Percentiles rank a stretch among this genome's conserved stretches.
Conservation (phyloP, 2,888 invertebrate species). For the Linyphia triangularis region DNA sequence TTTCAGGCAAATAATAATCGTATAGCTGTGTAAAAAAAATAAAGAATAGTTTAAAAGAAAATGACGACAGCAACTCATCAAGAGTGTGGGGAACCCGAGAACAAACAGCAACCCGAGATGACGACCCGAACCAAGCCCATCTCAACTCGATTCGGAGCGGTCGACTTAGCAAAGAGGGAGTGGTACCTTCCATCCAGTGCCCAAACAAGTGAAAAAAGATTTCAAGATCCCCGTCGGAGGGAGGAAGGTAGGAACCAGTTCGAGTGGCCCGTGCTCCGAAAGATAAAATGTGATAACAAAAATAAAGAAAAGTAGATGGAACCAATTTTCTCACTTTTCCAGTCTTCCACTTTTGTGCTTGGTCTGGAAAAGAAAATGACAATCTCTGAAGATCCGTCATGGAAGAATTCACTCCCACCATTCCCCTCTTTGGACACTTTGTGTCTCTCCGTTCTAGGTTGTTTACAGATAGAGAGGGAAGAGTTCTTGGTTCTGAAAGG, state of each 20-base stretch:
- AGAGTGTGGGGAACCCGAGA: neutral
- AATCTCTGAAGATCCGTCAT: conserved; percentile 42
- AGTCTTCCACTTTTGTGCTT: conserved; percentile 40
- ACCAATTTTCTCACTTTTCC: conserved; percentile 44
- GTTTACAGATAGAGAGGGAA: conserved; percentile 55
- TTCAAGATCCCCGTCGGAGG: neutral
- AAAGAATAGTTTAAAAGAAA: neutral
- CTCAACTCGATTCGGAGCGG: conserved; percentile 26
- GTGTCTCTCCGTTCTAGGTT: conserved; percentile 23
- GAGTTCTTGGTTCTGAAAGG: too few species aligned
- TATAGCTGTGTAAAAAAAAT: neutral
- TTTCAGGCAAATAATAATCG: neutral
- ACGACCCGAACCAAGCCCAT: conserved; percentile 50
- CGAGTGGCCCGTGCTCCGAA: conserved; percentile 13
- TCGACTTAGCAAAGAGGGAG: conserved; percentile 54
- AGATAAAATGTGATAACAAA: conserved; percentile 18
- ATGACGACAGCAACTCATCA: neutral
- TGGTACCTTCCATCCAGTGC: conserved; percentile 33
- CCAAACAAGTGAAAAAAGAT: conserved; percentile 27
- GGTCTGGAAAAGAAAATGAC: conserved; percentile 60
- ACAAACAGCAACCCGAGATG: conserved; percentile 14
- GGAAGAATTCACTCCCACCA: conserved; percentile 48
- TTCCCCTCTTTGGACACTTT: neutral
- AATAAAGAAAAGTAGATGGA: neutral
- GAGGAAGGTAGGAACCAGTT: conserved; percentile 4